Conservation (phyloP, 2,888 invertebrate species). For the Rhogogaster chlorosoma region DNA sequence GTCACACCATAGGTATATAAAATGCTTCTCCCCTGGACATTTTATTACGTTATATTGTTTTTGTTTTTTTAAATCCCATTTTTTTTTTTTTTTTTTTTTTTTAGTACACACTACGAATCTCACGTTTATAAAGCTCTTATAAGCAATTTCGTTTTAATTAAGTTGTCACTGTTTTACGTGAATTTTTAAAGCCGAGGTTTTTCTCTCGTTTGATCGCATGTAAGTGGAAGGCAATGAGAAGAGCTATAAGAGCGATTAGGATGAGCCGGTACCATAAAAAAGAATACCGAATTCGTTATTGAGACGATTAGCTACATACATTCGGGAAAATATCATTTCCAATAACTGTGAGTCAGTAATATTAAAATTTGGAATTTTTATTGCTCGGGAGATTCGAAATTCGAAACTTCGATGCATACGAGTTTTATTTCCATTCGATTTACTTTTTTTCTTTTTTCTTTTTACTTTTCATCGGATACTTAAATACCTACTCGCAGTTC, state of each 20-base stretch:
- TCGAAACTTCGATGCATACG: too few relatives aligned
- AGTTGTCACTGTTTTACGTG: constrained; percentile 12
- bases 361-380: too few relatives aligned
- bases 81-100: not conserved
- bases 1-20: constrained; percentile 1
- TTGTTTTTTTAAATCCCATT: not conserved
- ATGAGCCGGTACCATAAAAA: too few relatives aligned
- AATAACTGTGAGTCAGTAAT: too few relatives aligned
- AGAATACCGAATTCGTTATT: too few relatives aligned
- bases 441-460: too few relatives aligned
- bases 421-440: too few relatives aligned
- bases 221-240: not conserved
- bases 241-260: not conserved
- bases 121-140: not conserved
- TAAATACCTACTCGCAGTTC: too few relatives aligned
- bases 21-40: not conserved
- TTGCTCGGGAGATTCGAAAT: too few relatives aligned
- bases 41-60: not conserved
- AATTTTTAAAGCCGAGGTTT: not conserved
- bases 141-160: constrained; percentile 38
- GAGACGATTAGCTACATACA: too few relatives aligned
- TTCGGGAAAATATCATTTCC: too few relatives aligned
- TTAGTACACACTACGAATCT: not conserved
- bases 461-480: too few relatives aligned
- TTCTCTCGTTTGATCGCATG: not conserved